Evolutionary conservation across 2,113 vertebrate species (phyloP), one percentile per base, ranked within the genome.

Genomic region (Misgurnus anguillicaudatus): DNA sequence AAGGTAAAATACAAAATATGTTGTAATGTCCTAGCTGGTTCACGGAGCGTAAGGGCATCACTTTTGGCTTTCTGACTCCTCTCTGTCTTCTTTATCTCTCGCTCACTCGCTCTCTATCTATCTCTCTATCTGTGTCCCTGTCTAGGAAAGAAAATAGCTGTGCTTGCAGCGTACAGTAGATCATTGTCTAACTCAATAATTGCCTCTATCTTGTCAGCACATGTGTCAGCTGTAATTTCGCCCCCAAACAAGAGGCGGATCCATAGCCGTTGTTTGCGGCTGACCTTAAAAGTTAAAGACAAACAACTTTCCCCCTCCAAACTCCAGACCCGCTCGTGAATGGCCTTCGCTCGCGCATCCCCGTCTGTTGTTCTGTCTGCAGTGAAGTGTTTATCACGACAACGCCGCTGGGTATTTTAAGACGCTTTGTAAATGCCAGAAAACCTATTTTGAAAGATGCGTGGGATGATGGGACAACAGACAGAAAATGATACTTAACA

Each of bases 191-290:
- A 82, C 62, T 76, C 53, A 77, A 79, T 85, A 85, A 79, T 82
- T 85, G 83, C 66, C 73, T 68, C 61, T 21, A 74, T 75, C 60
- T 64, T 75, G 80, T 78, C 82, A 77, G 82, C 77, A 72, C 78
- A 66, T 76, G 77, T 84, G 83, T 84, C 83, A 82, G 77, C 74
- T 79, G 72, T 79, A 82, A 82, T 82, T 79, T 69, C n/a, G 69
- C 41, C 65, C 41, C 71, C 63, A 66, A 77, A 82, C 76, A 79
- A 71, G 65, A 79, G 77, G 71, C 55, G 13, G 73, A 83, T 80
- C 82, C 76, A 83, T 71, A 80, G 51, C 17, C 13, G 70, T 8
- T 38, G 61, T 63, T 51, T 55, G 71, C 19, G 75, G 17, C 75
- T 77, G 68, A 83, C 82, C 73, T 80, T 72, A 76, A 62, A 39